Evolutionary conservation across 2,888 invertebrate genomes (phyloP).

Genomic region (Acleris cristana): DNA sequence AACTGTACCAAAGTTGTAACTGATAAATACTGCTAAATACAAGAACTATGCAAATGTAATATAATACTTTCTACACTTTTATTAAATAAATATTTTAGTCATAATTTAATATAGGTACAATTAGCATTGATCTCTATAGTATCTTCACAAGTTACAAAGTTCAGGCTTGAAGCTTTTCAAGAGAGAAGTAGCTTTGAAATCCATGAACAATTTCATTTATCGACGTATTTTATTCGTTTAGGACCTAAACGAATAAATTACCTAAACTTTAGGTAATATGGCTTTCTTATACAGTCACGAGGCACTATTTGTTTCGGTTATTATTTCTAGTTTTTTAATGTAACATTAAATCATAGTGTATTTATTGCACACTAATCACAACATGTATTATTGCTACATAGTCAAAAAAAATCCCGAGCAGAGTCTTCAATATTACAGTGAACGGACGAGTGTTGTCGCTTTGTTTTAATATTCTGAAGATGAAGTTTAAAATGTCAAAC

Average conservation of each 20-base stretch:
- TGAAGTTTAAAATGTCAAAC: too few species aligned
- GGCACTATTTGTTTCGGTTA: constrained; percentile 26
- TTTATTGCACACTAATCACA: constrained; percentile 23
- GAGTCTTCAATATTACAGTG: neutral
- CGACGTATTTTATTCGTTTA: constrained; percentile 17
- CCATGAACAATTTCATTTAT: neutral
- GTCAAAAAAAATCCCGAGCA: constrained; percentile 5
- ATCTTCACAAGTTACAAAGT: too few species aligned
- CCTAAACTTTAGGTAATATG: neutral
- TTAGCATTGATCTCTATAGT: neutral
- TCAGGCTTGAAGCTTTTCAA: too few species aligned
- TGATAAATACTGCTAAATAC: constrained; percentile 19
- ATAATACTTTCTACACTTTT: constrained; percentile 15
- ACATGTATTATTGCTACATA: constrained; percentile 17
- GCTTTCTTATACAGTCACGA: constrained; percentile 28
- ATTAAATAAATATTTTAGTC: constrained; percentile 5
- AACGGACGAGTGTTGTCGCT: neutral
- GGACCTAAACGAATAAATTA: too few species aligned
- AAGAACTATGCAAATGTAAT: constrained; percentile 17
- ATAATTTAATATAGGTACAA: neutral
- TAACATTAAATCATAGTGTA: constrained; percentile 8
- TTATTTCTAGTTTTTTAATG: constrained; percentile 11
- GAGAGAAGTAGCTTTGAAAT: too few species aligned
- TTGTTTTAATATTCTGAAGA: neutral
- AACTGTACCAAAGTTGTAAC: constrained; percentile 27